Evolutionary conservation across 2,113 vertebrate genomes (phyloP).

Genomic region (Phainopepla nitens): DNA sequence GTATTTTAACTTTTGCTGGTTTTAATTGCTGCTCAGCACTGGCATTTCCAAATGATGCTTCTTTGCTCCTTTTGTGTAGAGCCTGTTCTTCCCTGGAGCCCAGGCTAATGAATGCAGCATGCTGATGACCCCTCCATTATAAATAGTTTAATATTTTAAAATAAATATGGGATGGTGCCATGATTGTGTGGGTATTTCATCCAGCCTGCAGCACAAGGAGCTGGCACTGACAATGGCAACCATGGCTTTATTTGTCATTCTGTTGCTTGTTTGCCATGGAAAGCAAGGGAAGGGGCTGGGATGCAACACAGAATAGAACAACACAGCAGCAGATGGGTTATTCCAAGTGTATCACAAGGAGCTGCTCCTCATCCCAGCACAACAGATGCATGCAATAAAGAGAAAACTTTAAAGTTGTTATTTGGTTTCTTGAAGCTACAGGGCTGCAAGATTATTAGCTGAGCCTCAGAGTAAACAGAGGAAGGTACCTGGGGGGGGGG

Average conservation of each 20-base stretch:
- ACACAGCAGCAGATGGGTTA: constrained; percentile 34
- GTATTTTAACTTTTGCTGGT: neutral
- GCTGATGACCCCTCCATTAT: constrained; percentile 31
- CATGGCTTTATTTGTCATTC: neutral
- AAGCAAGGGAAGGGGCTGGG: neutral
- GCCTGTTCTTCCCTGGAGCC: constrained; percentile 20
- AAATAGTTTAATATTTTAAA: constrained; percentile 53
- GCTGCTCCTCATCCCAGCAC: neutral
- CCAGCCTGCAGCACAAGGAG: constrained; percentile 17
- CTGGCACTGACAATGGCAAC: neutral
- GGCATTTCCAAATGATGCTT: constrained; percentile 17
- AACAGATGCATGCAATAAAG: constrained; percentile 46
- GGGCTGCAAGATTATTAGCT: neutral
- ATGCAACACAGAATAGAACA: neutral
- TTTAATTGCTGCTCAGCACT: neutral
- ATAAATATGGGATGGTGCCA: constrained; percentile 29
- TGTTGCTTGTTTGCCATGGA: neutral
- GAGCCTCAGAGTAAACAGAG: neutral
- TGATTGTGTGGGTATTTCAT: constrained; percentile 25
- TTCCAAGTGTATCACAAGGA: constrained; percentile 12
- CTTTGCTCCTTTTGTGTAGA: neutral
- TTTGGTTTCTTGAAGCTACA: neutral
- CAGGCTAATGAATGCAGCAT: constrained; percentile 24
- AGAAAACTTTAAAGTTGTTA: neutral
- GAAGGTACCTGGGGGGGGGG: neutral